Percentiles rank a stretch among this genome's conserved stretches.
These are phyloP conservation scores for Campoplex nolae DNA, from an alignment of 2,888 invertebrate species.

Conservation along the genomic window DNA sequence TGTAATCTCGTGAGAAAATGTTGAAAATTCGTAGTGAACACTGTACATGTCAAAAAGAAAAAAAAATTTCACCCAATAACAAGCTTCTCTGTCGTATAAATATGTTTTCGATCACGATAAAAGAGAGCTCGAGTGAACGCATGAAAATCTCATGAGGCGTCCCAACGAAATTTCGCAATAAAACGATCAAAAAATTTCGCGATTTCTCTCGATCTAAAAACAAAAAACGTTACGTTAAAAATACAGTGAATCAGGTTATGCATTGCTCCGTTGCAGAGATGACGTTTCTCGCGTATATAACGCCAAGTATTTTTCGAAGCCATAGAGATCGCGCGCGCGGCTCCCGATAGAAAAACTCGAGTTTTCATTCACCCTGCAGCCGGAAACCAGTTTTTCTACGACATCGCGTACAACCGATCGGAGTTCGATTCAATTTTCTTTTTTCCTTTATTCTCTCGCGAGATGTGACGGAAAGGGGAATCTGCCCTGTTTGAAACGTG, in stretches of 20 bases:
- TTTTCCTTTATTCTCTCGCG: neutral
- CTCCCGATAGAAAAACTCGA: slow-evolving; percentile 36
- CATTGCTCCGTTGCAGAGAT: slow-evolving; percentile 22
- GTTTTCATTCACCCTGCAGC: slow-evolving; percentile 57
- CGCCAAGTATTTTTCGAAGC: slow-evolving; percentile 7
- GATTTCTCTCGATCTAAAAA: neutral
- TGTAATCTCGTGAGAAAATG: slow-evolving; percentile 8
- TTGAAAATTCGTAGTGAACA: neutral
- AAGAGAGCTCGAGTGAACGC: neutral
- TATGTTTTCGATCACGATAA: slow-evolving; percentile 14
- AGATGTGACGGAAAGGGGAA: neutral
- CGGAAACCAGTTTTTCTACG: slow-evolving; percentile 47
- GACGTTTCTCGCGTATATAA: slow-evolving; percentile 54
- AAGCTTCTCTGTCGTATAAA: slow-evolving; percentile 23
- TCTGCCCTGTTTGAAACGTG: slow-evolving; percentile 6
- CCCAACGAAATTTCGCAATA: neutral
- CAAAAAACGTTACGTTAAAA: neutral
- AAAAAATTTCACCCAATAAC: neutral
- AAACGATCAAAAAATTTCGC: slow-evolving; percentile 21
- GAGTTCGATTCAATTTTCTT: slow-evolving; percentile 1
- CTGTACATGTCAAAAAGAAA: slow-evolving; percentile 1
- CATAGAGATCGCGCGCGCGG: slow-evolving; percentile 29
- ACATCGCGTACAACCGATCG: neutral
- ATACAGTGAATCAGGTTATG: slow-evolving; percentile 4
- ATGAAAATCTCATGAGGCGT: slow-evolving; percentile 19